Percentiles rank a stretch among this genome's conserved stretches.
Conservation (phyloP, 2,888 invertebrate genomes). For the Halictus ligatus region DNA sequence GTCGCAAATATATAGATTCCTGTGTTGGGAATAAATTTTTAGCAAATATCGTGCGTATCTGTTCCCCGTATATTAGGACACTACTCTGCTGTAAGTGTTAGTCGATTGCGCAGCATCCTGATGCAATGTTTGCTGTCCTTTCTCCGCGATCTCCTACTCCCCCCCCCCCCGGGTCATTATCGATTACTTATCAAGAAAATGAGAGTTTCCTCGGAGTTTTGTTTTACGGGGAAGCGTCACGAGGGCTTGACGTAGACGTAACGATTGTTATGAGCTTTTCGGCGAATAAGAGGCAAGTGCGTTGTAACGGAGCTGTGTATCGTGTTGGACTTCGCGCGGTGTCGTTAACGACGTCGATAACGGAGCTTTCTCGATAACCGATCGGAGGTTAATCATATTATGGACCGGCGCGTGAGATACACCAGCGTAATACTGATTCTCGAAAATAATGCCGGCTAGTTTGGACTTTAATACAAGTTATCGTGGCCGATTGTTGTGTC, state of each 20-base stretch:
- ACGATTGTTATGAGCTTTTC: conserved; percentile 62
- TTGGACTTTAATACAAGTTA: conserved; percentile 44
- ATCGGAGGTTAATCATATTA: conserved; percentile 66
- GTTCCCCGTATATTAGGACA: neutral
- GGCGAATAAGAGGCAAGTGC: conserved; percentile 55
- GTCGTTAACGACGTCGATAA: conserved; percentile 66
- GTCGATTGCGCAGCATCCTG: neutral
- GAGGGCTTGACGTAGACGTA: conserved; percentile 65
- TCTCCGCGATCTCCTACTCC: neutral
- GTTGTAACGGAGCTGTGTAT: conserved; percentile 54
- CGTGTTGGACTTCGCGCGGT: conserved; percentile 70
- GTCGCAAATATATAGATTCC: neutral
- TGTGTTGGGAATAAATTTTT: neutral
- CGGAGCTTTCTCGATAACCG: conserved; percentile 57
- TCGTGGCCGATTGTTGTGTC: conserved; percentile 4
- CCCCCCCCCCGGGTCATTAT: neutral
- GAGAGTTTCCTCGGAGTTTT: conserved; percentile 40
- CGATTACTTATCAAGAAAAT: conserved; percentile 39
- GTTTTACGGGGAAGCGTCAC: conserved; percentile 54
- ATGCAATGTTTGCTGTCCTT: neutral
- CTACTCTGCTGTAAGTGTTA: neutral
- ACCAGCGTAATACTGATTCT: conserved; percentile 20
- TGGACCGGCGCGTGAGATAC: conserved; percentile 50
- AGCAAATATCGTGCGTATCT: neutral
- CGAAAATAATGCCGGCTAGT: conserved; percentile 20